Evolutionary conservation across 2,888 invertebrate genomes (phyloP), one percentile per base, ranked within the genome.

Genomic region (Lasioglossum morio): DNA sequence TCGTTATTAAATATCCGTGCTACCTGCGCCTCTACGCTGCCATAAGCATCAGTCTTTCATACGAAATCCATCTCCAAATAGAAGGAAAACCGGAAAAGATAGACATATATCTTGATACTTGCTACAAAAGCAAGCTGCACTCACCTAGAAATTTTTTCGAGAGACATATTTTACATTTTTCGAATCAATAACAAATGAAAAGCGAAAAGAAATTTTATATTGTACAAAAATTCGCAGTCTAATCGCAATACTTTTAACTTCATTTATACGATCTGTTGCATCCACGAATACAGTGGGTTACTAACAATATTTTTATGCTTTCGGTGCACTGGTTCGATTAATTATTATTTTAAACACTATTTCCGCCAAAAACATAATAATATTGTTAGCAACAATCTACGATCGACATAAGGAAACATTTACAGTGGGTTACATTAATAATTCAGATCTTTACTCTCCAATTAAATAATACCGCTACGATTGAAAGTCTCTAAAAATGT

Each of bases 1-100:
- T 93, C 92, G 92, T 93, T 93, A 93, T 93, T 93, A 93, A 93
- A 93, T 93, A 93, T 93, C 92, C 91, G 92, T 90, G 77, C 81
- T 84, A 40, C 77, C 30, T 63, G 63, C 7, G 16, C 30, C 16
- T 63, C 63, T 16, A 16, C 63, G 30, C 16, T 63, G 16, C 16
- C 63, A 30, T 30, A 30, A 63, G 30, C 63, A 63, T 30, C 30
- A 16, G 30, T 19, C 16, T 16, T 63, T 30, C 63, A 8, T 19
- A 4, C 60, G 63, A 5, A 63, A 10, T 30, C 30, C 30, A 30
- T 7, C 30, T 30, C 16, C 16, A 19, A 30, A 30, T 30, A 30
- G 2, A 63, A n/a, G 0, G 30, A 30, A 63, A 63, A 63, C 2
- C 57, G 37, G 23, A 10, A 23, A 23, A 0, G 34, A 34, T 37